These are phyloP conservation scores for Sicus ferrugineus DNA, from an alignment of 2,888 invertebrate species.

Conservation along the genomic window DNA sequence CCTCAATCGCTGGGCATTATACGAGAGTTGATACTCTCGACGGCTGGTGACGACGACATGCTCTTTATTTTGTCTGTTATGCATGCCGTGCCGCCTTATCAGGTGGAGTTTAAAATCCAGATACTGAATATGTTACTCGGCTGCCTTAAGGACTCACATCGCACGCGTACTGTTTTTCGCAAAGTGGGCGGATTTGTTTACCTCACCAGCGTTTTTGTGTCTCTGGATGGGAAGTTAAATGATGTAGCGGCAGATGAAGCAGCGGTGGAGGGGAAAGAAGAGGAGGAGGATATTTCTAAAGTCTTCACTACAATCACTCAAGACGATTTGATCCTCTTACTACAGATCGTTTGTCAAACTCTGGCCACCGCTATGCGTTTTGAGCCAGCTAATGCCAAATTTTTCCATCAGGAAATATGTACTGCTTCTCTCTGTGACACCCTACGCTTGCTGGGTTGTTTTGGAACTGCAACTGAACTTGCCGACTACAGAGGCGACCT, in stretches of 20 bases:
- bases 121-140: constrained; percentile 87
- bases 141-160: constrained; percentile 94
- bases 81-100: constrained; percentile 86
- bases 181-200: constrained; percentile 99
- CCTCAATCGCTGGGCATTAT: constrained; percentile 85
- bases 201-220: constrained; percentile 92
- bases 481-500: constrained; percentile 63
- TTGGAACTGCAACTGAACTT: constrained; percentile 68
- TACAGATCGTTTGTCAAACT: constrained; percentile 92
- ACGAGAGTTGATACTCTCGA: constrained; percentile 86
- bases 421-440: constrained; percentile 94
- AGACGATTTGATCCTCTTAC: constrained; percentile 76
- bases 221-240: constrained; percentile 83
- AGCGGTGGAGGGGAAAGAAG: constrained; percentile 60
- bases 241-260: constrained; percentile 56
- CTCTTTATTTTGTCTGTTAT: constrained; percentile 88
- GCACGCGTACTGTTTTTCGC: constrained; percentile 94
- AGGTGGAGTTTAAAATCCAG: constrained; percentile 85
- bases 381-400: constrained; percentile 98
- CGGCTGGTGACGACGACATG: constrained; percentile 97
- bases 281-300: constrained; percentile 16
- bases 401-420: constrained; percentile 96
- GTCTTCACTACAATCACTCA: constrained; percentile 51
- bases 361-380: constrained; percentile 98
- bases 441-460: constrained; percentile 90